Conservation (phyloP, 1,140 invertebrate species). For the Drosophila ironensis region DNA sequence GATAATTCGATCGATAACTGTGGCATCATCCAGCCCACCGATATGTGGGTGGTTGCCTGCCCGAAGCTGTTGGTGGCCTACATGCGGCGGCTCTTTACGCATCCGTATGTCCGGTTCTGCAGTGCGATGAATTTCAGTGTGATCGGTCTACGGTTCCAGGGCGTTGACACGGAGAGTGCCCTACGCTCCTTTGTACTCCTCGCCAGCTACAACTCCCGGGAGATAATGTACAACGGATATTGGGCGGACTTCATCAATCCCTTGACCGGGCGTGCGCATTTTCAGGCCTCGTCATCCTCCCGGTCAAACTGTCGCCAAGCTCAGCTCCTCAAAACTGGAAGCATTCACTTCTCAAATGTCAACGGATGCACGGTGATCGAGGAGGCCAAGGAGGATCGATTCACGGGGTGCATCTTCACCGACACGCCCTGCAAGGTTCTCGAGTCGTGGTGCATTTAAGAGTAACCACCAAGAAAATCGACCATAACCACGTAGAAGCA, state of each 20-base stretch:
- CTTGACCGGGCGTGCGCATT: slow-evolving; percentile 52
- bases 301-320: neutral
- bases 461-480: too few relatives aligned
- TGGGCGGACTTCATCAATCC: slow-evolving; percentile 68
- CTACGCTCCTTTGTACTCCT: slow-evolving; percentile 45
- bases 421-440: slow-evolving; percentile 35
- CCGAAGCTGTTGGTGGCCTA: slow-evolving; percentile 36
- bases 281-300: neutral
- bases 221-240: slow-evolving; percentile 42
- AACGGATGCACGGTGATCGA: slow-evolving; percentile 51
- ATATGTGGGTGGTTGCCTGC: slow-evolving; percentile 8
- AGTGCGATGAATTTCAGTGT: slow-evolving; percentile 38
- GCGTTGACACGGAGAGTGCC: slow-evolving; percentile 29
- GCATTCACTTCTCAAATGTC: slow-evolving; percentile 10
- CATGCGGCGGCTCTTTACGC: slow-evolving; percentile 15
- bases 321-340: slow-evolving; percentile 18
- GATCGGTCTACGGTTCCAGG: slow-evolving; percentile 33
- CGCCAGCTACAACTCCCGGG: slow-evolving; percentile 16
- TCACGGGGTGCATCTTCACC: slow-evolving; percentile 54
- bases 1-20: neutral
- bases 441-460: neutral
- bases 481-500: too few relatives aligned
- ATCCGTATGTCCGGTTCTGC: slow-evolving; percentile 7
- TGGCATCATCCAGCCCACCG: neutral
- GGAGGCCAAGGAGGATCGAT: slow-evolving; percentile 26